phyloP scores from a whole-genome alignment of 1,140 invertebrate genomes.

The Pteromalus puparum region DNA sequence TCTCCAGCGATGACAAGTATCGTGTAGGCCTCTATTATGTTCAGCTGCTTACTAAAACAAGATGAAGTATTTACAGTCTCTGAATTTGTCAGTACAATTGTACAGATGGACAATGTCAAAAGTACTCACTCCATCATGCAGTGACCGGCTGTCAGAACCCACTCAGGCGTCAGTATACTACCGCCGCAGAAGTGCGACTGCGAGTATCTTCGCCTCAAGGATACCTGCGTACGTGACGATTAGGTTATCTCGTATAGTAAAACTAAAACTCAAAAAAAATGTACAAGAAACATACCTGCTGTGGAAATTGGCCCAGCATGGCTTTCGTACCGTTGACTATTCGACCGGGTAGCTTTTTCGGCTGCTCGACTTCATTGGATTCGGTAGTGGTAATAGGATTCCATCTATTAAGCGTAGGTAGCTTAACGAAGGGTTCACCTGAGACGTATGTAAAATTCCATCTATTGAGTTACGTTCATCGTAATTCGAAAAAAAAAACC shows the following conservation, averaged over 20 bases:
- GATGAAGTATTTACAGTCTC: no score
- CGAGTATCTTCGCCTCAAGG: constrained; percentile 41
- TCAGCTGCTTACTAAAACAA: background rate
- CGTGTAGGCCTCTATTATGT: background rate
- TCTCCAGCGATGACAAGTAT: constrained; percentile 45
- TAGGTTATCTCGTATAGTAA: background rate
- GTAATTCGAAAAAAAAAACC: background rate
- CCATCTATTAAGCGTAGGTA: background rate
- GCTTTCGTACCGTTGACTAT: constrained; percentile 49
- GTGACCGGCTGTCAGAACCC: constrained; percentile 45
- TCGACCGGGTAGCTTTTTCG: background rate
- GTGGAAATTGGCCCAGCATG: constrained; percentile 42
- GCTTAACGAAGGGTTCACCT: background rate
- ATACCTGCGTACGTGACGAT: constrained; percentile 16
- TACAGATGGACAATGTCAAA: background rate
- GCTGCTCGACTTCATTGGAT: background rate
- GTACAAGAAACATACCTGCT: constrained; percentile 6
- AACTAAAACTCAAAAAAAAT: background rate
- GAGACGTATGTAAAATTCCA: background rate
- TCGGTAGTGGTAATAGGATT: background rate
- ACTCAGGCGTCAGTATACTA: constrained; percentile 25
- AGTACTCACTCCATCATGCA: constrained; percentile 38
- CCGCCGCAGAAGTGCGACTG: constrained; percentile 49
- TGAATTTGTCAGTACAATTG: no score
- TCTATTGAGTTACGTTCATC: no score